Evolutionary conservation across 2,888 invertebrate species (phyloP).

Genomic region (Pseudoips prasinana): DNA sequence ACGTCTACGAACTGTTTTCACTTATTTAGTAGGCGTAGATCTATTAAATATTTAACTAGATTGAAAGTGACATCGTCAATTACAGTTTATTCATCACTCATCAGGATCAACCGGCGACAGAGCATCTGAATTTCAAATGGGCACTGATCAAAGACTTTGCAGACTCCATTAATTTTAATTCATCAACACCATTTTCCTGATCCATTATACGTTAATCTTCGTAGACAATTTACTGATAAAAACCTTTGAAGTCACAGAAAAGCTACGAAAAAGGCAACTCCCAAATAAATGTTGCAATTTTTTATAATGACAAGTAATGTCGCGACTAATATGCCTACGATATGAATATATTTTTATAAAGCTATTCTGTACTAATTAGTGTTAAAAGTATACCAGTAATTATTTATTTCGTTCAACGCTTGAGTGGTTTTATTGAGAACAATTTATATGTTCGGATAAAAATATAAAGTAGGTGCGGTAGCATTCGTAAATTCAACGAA

Average conservation of each 20-base stretch:
- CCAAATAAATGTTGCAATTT: too few species aligned
- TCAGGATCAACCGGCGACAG: conserved; percentile 30
- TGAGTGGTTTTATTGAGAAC: conserved; percentile 35
- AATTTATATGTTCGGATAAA: conserved; percentile 40
- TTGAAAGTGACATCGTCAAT: too few species aligned
- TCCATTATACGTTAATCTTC: conserved; percentile 8
- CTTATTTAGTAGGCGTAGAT: too few species aligned
- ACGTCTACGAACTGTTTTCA: too few species aligned
- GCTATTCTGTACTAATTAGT: conserved; percentile 28
- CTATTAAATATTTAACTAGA: too few species aligned
- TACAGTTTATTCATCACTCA: too few species aligned
- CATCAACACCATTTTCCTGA: conserved; percentile 17
- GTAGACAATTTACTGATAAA: too few species aligned
- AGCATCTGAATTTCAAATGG: conserved; percentile 49
- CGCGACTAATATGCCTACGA: not conserved
- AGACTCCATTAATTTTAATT: conserved; percentile 30
- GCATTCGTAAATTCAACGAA: conserved; percentile 22
- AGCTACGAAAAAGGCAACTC: too few species aligned
- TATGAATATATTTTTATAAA: conserved; percentile 15
- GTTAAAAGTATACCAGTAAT: conserved; percentile 39
- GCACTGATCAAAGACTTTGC: conserved; percentile 34
- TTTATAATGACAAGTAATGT: conserved; percentile 3
- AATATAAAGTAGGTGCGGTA: conserved; percentile 28
- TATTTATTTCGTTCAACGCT: conserved; percentile 37
- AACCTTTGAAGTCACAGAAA: too few species aligned